Evolutionary conservation across 2,888 invertebrate genomes (phyloP).

Genomic region (Brachypterus glaber): DNA sequence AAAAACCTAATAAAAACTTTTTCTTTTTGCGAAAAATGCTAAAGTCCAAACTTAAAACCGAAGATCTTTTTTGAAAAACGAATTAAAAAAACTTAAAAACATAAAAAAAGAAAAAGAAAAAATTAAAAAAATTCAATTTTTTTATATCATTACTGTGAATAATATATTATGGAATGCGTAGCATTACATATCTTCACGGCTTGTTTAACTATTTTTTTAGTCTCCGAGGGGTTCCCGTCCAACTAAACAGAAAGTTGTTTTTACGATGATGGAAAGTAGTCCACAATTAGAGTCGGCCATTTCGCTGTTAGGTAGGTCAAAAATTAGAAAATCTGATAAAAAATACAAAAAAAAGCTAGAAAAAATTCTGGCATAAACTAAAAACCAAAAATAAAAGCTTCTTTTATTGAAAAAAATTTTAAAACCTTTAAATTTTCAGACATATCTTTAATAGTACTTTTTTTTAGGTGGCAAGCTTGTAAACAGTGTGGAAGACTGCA

Average conservation of each 20-base stretch:
- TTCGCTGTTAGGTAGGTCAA: conserved; percentile 30
- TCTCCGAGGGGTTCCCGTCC: no score
- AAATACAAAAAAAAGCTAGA: background rate
- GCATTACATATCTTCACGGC: no score
- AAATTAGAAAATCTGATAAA: background rate
- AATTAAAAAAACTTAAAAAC: no score
- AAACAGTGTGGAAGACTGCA: conserved; percentile 39
- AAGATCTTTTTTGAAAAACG: no score
- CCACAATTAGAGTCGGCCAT: conserved; percentile 33
- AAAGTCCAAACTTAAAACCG: no score
- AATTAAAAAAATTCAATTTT: no score
- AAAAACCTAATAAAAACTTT: no score
- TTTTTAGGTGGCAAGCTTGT: conserved; percentile 47
- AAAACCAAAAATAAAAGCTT: background rate
- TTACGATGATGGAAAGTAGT: conserved; percentile 38
- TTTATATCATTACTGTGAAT: no score
- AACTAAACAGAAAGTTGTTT: conserved; percentile 37
- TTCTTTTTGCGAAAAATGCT: no score
- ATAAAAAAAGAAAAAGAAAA: no score
- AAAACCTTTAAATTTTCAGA: no score
- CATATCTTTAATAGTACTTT: conserved; percentile 2
- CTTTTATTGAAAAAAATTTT: conserved; percentile 2
- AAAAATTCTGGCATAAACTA: background rate
- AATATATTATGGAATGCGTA: background rate
- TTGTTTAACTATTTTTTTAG: no score